A percentile compares a stretch with the other conserved stretches of the same genome.
These are phyloP conservation scores for Notechis scutatus DNA, from an alignment of 2,113 vertebrate genomes.

Conservation along the genomic window DNA sequence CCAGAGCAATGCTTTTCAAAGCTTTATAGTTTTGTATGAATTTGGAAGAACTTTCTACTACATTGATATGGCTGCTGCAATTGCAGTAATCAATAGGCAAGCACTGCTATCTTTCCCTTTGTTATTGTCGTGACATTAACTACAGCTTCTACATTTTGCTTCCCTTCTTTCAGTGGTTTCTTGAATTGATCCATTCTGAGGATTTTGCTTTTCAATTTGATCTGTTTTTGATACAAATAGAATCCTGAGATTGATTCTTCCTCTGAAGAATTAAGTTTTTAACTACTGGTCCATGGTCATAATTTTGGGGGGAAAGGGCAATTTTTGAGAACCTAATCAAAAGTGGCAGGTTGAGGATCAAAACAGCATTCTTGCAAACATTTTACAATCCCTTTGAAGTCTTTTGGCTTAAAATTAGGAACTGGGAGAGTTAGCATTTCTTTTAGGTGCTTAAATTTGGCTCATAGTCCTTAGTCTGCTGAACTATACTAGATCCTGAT, in stretches of 20 bases:
- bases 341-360: neutral
- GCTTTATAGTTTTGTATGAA: slow-evolving; percentile 12
- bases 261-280: neutral
- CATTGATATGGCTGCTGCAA: neutral
- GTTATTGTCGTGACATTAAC: neutral
- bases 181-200: neutral
- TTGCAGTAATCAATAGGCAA: neutral
- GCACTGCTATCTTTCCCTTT: neutral
- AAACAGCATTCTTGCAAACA: neutral
- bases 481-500: neutral
- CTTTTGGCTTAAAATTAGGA: neutral
- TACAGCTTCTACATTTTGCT: neutral
- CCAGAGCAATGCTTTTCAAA: neutral
- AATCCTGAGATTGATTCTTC: neutral
- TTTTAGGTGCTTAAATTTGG: neutral
- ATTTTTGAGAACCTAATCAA: neutral
- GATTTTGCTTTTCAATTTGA: neutral
- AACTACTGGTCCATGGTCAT: neutral
- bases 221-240: neutral
- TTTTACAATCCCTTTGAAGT: neutral
- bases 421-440: neutral
- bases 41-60: neutral
- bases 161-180: neutral
- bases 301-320: neutral
- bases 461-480: neutral